phyloP scores from a whole-genome alignment of 2,113 vertebrate genomes.

The Boulengeromyrus knoepffleri region DNA sequence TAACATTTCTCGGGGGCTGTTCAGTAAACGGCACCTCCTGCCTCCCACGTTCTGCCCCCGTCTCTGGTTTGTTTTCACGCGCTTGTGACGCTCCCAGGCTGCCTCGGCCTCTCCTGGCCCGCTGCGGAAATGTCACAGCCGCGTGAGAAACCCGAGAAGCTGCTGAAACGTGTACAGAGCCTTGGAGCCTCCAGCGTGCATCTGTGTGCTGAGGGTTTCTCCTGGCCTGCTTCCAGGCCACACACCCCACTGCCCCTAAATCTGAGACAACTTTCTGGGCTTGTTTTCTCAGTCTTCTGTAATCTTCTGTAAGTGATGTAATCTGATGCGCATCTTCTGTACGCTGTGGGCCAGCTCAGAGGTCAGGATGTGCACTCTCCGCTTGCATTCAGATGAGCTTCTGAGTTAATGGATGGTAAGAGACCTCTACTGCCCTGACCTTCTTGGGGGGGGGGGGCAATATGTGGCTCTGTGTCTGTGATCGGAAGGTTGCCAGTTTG shows the following conservation, averaged over 20 bases:
- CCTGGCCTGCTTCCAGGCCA: background rate
- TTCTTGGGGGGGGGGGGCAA: background rate
- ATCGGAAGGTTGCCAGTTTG: background rate
- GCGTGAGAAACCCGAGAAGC: conserved; percentile 38
- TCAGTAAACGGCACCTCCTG: conserved; percentile 9
- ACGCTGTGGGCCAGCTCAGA: background rate
- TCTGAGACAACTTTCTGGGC: background rate
- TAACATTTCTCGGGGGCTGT: conserved; percentile 34
- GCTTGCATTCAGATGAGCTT: background rate
- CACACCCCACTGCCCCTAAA: background rate
- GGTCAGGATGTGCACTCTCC: background rate
- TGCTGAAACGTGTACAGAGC: background rate
- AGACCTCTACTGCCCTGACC: background rate
- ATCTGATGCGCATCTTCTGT: background rate
- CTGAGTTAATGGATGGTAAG: background rate
- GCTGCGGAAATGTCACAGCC: conserved; percentile 46
- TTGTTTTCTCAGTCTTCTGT: background rate
- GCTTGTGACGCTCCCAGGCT: conserved; percentile 45
- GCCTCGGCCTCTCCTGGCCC: conserved; percentile 31
- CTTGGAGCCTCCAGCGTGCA: background rate
- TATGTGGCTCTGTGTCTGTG: background rate
- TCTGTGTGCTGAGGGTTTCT: background rate
- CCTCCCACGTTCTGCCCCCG: background rate
- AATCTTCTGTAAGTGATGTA: background rate
- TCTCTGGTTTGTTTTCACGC: background rate